phyloP scores from a whole-genome alignment of 1,140 invertebrate genomes.

The Penaeus japonicus region DNA sequence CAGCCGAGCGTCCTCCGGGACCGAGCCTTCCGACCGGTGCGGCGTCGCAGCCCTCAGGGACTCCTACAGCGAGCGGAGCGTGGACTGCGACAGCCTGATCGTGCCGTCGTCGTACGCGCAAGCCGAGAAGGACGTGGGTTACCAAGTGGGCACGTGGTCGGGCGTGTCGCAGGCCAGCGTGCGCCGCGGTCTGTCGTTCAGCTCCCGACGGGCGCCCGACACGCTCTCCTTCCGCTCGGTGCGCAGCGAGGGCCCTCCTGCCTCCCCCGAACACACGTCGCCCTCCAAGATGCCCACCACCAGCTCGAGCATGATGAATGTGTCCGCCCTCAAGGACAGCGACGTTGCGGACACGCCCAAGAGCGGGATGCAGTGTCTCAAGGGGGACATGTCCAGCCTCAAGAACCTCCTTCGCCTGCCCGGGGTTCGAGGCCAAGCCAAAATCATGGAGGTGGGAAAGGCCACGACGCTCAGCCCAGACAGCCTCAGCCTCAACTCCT shows the following conservation, averaged over 20 bases:
- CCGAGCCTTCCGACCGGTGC: background rate
- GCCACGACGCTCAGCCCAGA: constrained; percentile 29
- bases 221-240: constrained; percentile 39
- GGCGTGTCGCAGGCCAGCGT: constrained; percentile 43
- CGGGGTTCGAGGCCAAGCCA: constrained; percentile 42
- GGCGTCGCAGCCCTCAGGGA: background rate
- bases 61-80: constrained; percentile 44
- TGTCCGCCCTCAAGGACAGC: background rate
- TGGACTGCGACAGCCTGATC: constrained; percentile 44
- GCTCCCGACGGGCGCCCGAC: constrained; percentile 24
- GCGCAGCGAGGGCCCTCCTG: constrained; percentile 28
- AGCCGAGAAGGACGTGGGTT: constrained; percentile 34
- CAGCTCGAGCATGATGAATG: constrained; percentile 22
- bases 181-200: constrained; percentile 40
- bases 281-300: background rate
- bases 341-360: constrained; percentile 1
- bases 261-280: background rate
- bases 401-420: constrained; percentile 44
- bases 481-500: constrained; percentile 41
- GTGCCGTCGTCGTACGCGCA: constrained; percentile 30
- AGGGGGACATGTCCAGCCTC: constrained; percentile 36
- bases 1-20: background rate
- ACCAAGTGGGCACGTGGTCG: constrained; percentile 43
- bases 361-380: background rate
- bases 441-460: constrained; percentile 23